Evolutionary conservation across 2,113 vertebrate species (phyloP).

Genomic region (Triplophysa dalaica): DNA sequence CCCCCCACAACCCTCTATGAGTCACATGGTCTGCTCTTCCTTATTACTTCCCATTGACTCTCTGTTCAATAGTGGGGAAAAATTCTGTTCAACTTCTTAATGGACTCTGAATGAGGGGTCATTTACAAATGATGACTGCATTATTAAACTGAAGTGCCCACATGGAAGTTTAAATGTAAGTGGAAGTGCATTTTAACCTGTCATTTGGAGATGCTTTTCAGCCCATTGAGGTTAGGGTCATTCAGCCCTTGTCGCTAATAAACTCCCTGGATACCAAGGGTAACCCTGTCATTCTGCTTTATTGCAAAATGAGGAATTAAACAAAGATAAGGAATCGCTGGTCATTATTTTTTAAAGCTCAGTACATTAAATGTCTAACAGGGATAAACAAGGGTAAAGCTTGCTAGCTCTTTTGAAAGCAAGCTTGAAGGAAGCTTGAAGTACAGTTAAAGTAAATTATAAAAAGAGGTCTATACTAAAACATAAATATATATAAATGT

Average conservation of each 20-base stretch:
- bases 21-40: conserved; percentile 67
- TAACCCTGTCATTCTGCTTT: conserved; percentile 18
- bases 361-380: not conserved
- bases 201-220: conserved; percentile 72
- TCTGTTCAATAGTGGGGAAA: conserved; percentile 62
- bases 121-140: conserved; percentile 73
- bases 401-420: not conserved
- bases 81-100: conserved; percentile 70
- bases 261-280: not conserved
- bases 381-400: conserved; percentile 49
- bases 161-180: conserved; percentile 73
- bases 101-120: conserved; percentile 76
- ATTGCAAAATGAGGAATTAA: conserved; percentile 9
- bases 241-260: conserved; percentile 48
- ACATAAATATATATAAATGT: too few species aligned
- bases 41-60: conserved; percentile 77
- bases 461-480: too few species aligned
- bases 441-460: too few species aligned
- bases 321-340: not conserved
- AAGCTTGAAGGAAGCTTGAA: too few species aligned
- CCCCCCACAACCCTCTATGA: conserved; percentile 53
- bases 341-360: not conserved
- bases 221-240: conserved; percentile 70
- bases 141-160: conserved; percentile 75
- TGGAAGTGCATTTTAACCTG: conserved; percentile 76